These are phyloP conservation scores for Odontamblyopus rebecca DNA, from an alignment of 2,797 vertebrate species.

Conservation along the genomic window DNA sequence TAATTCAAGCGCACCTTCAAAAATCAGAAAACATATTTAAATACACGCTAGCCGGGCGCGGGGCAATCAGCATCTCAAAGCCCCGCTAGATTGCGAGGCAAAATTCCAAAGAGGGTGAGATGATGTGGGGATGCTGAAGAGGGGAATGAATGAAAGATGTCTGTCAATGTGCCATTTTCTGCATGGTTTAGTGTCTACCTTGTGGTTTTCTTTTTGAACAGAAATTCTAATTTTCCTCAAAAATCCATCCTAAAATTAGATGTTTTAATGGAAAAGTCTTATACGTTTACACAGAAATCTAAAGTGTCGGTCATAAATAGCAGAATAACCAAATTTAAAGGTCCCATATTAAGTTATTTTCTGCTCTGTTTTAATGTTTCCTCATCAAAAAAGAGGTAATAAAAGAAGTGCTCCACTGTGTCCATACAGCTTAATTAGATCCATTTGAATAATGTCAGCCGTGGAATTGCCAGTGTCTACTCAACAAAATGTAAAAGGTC, in stretches of 20 bases:
- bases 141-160: constrained; percentile 41
- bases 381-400: no score
- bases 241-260: not conserved
- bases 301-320: no score
- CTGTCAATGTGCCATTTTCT: not conserved
- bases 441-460: no score
- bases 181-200: not conserved
- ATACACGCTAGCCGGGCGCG: constrained; percentile 23
- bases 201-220: not conserved
- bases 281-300: no score
- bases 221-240: not conserved
- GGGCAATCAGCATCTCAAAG: constrained; percentile 53
- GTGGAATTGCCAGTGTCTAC: no score
- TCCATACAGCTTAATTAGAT: no score
- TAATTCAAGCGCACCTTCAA: constrained; percentile 38
- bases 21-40: constrained; percentile 53
- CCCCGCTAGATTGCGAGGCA: constrained; percentile 18
- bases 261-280: no score
- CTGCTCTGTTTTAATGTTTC: no score
- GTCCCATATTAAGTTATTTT: no score
- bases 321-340: no score
- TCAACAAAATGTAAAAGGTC: no score
- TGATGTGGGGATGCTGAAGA: constrained; percentile 35
- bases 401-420: no score
- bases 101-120: constrained; percentile 26